A percentile compares a stretch with the other conserved stretches of the same genome.
Conservation (phyloP, 2,797 vertebrate species). For the Xerus rutilus region DNA sequence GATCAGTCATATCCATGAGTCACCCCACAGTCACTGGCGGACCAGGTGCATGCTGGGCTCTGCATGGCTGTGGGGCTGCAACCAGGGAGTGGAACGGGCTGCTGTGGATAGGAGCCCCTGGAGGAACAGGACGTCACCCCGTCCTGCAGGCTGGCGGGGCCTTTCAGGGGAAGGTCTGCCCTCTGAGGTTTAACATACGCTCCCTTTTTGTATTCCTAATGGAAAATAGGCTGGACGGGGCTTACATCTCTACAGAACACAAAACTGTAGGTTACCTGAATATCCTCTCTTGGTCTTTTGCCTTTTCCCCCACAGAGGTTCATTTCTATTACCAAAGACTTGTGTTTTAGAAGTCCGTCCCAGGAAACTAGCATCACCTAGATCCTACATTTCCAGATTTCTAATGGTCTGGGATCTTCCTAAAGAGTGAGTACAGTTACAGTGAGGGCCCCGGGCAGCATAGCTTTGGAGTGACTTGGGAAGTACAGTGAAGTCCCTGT, state of each 20-base stretch:
- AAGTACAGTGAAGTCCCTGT: not conserved
- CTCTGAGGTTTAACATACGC: too few species aligned
- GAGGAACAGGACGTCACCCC: accelerated
- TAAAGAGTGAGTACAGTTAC: too few species aligned
- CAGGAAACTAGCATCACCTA: not conserved
- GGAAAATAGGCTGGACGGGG: not conserved
- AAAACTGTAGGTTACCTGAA: too few species aligned
- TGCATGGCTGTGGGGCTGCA: accelerated
- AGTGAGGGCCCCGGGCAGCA: not conserved
- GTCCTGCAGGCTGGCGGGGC: not conserved
- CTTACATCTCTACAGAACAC: accelerated
- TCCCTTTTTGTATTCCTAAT: not conserved
- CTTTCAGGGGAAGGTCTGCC: too few species aligned
- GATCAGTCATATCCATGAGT: not conserved
- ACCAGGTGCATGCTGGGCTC: accelerated
- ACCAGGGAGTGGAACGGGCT: accelerated
- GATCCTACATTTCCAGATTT: not conserved
- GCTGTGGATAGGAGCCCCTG: accelerated
- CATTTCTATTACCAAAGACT: not conserved
- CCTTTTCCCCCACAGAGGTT: not conserved
- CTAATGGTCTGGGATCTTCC: not conserved
- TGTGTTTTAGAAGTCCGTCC: not conserved
- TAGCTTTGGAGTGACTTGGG: not conserved
- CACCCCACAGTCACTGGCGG: not conserved
- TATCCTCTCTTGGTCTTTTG: not conserved